These are phyloP conservation scores for Cryptosula pallasiana DNA, from an alignment of 2,888 invertebrate species.

Conservation along the genomic window DNA sequence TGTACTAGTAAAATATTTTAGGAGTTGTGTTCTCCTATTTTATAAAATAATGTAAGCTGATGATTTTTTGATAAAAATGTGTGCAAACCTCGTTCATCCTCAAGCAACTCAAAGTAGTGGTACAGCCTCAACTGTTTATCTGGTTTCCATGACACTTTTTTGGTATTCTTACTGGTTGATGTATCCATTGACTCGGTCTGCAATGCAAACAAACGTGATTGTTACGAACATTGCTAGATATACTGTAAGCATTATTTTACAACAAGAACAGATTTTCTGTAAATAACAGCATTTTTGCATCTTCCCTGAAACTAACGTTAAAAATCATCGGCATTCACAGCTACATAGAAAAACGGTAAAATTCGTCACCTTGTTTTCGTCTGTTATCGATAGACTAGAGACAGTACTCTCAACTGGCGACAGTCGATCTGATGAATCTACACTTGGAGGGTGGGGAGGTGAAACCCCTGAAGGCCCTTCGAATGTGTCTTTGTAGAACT, in stretches of 20 bases:
- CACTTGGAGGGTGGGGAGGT: constrained; percentile 4
- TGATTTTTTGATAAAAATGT: no score
- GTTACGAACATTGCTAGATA: no score
- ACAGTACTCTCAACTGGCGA: constrained; percentile 20
- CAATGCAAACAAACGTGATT: no score
- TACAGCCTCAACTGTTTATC: constrained; percentile 74
- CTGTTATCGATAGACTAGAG: not conserved
- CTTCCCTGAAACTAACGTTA: no score
- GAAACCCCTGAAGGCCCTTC: constrained; percentile 9
- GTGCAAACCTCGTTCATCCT: constrained; percentile 70
- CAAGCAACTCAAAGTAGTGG: constrained; percentile 88
- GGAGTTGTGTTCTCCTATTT: no score
- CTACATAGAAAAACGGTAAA: not conserved
- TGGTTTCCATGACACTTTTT: constrained; percentile 29
- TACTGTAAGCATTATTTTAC: no score
- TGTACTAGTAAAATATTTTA: no score
- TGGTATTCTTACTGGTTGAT: not conserved
- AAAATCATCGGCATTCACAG: no score
- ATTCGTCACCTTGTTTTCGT: constrained; percentile 1
- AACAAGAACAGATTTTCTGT: no score
- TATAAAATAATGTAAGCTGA: no score
- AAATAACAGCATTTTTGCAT: no score
- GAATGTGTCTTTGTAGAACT: constrained; percentile 20
- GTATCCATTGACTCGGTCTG: not conserved
- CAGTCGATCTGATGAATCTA: not conserved